Conservation (phyloP, 2,113 vertebrate species). For the Dicrurus megarhynchus region DNA sequence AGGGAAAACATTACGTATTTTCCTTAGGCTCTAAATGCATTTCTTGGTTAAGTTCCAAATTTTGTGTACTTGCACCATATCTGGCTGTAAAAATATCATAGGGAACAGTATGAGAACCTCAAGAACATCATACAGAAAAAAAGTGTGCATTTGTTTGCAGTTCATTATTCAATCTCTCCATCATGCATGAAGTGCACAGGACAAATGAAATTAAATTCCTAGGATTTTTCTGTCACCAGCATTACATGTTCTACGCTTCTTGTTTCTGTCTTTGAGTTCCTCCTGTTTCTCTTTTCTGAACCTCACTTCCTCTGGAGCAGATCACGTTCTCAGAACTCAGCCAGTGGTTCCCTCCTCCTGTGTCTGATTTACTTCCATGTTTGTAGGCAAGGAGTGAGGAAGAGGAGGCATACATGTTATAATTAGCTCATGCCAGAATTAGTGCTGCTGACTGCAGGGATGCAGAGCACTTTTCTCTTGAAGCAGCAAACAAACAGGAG, state of each 20-base stretch:
- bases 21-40: background rate
- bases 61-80: background rate
- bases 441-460: background rate
- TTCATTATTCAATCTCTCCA: background rate
- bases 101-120: background rate
- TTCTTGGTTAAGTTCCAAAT: background rate
- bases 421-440: background rate
- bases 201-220: background rate
- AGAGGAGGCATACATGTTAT: background rate
- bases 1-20: background rate
- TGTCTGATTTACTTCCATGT: background rate
- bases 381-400: background rate
- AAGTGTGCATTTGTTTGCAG: background rate
- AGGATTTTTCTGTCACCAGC: background rate
- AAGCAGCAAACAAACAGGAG: background rate
- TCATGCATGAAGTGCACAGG: background rate
- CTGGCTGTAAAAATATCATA: background rate
- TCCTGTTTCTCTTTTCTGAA: background rate
- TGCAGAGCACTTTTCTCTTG: background rate
- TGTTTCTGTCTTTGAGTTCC: background rate
- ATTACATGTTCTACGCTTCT: background rate
- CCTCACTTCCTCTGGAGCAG: slow-evolving; percentile 7
- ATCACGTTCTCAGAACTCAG: background rate
- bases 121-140: background rate
- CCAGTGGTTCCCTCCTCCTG: background rate